These are phyloP conservation scores for Ptyas mucosa DNA, from an alignment of 2,113 vertebrate genomes.

Conservation along the genomic window DNA sequence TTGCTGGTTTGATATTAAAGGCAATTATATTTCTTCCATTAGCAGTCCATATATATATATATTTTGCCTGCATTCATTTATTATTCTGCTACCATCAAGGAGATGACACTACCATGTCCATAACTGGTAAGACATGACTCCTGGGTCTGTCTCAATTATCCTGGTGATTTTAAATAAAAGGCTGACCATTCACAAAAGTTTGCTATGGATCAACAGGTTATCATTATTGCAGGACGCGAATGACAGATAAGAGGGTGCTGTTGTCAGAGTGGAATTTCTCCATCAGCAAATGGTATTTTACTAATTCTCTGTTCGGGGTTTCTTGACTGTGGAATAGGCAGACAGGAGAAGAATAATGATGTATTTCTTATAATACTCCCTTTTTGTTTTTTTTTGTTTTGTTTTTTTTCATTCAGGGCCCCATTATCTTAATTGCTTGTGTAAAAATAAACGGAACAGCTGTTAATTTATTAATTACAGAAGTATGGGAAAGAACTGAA, in stretches of 20 bases:
- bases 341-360: slow-evolving; percentile 60
- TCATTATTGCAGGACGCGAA: too few relatives aligned
- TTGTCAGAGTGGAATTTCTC: not conserved
- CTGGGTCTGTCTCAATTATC: not conserved
- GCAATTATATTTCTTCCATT: not conserved
- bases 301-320: not conserved
- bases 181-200: not conserved
- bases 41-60: not conserved
- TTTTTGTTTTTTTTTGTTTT: slow-evolving; percentile 56
- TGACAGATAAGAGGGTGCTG: not conserved
- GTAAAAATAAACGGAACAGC: slow-evolving; percentile 73
- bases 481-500: slow-evolving; percentile 62
- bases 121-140: not conserved
- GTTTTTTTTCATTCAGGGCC: slow-evolving; percentile 68
- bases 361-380: slow-evolving; percentile 65
- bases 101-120: not conserved
- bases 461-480: slow-evolving; percentile 74
- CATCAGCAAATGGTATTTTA: slow-evolving; percentile 15
- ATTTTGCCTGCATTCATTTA: not conserved
- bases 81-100: not conserved
- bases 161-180: not conserved
- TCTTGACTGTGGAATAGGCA: not conserved
- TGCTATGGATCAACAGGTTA: not conserved
- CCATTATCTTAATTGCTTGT: slow-evolving; percentile 67
- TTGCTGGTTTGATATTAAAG: not conserved